Conservation (phyloP, 2,888 invertebrate genomes). For the Bombylius discolor region DNA sequence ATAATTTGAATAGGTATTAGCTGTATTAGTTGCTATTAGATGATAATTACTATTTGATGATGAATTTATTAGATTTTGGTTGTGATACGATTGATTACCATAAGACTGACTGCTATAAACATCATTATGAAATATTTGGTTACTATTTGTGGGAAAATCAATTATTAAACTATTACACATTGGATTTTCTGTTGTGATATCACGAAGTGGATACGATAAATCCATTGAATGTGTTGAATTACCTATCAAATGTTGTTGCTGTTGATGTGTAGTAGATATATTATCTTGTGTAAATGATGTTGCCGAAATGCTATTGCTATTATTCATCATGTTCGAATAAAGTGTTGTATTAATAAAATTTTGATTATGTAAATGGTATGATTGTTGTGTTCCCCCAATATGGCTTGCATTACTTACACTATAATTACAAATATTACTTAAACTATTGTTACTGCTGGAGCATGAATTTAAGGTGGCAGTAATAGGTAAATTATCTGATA, state of each 20-base stretch:
- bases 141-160: slow-evolving; percentile 4
- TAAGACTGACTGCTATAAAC: slow-evolving; percentile 8
- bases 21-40: too few species aligned
- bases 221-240: slow-evolving; percentile 11
- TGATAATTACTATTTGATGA: not conserved
- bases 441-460: not conserved
- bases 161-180: slow-evolving; percentile 1
- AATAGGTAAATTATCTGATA: not conserved
- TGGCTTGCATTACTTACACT: slow-evolving; percentile 7
- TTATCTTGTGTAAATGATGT: not conserved
- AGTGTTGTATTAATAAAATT: not conserved
- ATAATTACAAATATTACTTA: slow-evolving; percentile 9
- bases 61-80: not conserved
- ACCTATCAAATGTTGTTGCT: slow-evolving; percentile 1
- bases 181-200: slow-evolving; percentile 6
- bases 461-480: not conserved
- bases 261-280: not conserved
- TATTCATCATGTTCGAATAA: not conserved
- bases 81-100: slow-evolving; percentile 1
- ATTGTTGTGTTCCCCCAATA: not conserved
- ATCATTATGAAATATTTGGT: slow-evolving; percentile 6
- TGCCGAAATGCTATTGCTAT: not conserved
- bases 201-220: slow-evolving; percentile 16
- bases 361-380: slow-evolving; percentile 3
- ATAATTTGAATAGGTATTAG: slow-evolving; percentile 2